A percentile compares a stretch with the other conserved stretches of the same genome.
Evolutionary conservation across 2,797 vertebrate genomes (phyloP).

Genomic region (Todus mexicanus): DNA sequence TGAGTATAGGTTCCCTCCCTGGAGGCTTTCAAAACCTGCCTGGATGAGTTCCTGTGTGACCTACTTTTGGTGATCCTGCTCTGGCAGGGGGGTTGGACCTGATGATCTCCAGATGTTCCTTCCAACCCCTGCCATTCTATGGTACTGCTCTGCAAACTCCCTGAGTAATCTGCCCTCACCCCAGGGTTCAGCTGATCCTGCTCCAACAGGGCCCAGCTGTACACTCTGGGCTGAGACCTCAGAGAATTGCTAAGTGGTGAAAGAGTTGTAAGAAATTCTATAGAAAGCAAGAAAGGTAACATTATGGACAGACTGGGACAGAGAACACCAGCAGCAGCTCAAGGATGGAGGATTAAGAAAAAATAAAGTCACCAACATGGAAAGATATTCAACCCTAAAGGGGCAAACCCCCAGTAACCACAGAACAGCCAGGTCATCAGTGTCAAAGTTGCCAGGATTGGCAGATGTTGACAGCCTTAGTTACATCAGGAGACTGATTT

Average conservation of each 20-base stretch:
- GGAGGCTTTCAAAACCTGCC: too few relatives aligned
- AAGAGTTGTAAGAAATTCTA: not conserved
- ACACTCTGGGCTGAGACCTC: not conserved
- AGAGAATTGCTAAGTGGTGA: not conserved
- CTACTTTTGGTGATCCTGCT: too few relatives aligned
- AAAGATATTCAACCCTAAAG: not conserved
- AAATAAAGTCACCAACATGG: not conserved
- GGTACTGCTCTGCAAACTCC: not conserved
- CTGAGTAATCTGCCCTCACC: not conserved
- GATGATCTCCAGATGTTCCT: too few relatives aligned
- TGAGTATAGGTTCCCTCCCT: not conserved
- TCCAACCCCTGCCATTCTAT: too few relatives aligned
- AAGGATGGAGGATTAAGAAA: not conserved
- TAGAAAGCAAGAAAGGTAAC: not conserved
- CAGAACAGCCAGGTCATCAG: not conserved
- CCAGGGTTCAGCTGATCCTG: not conserved
- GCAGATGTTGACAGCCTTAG: not conserved
- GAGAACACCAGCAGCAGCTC: not conserved
- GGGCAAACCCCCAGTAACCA: rapidly evolving
- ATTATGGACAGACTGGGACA: not conserved
- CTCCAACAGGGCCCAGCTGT: not conserved
- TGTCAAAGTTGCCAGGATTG: not conserved
- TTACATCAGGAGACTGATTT: not conserved
- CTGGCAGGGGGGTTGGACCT: too few relatives aligned
- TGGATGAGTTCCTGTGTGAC: too few relatives aligned